Conservation (phyloP, 2,888 invertebrate species). For the Calliphora vomitoria region DNA sequence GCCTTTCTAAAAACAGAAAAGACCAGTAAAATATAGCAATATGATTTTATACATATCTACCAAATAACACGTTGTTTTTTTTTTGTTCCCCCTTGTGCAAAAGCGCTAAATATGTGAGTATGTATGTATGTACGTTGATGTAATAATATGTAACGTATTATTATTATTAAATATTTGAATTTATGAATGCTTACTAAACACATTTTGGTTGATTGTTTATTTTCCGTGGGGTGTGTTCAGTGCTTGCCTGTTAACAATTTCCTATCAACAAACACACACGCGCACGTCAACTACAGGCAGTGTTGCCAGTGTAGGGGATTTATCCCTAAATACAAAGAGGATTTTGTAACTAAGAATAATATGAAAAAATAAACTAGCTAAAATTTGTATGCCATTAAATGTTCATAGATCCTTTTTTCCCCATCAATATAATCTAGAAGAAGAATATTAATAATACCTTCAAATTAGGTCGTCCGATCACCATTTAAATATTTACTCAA, state of each 20-base stretch:
- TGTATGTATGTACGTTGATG: background rate
- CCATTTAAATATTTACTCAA: no score
- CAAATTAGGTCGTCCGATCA: no score
- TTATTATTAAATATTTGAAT: constrained; percentile 37
- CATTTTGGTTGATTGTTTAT: constrained; percentile 15
- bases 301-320: background rate
- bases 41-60: background rate
- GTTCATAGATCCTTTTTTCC: no score
- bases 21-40: background rate
- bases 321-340: no score
- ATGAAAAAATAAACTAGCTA: no score
- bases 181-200: constrained; percentile 28
- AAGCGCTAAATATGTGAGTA: no score
- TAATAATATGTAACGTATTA: constrained; percentile 13
- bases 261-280: background rate
- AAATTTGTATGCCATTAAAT: no score
- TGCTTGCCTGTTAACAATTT: background rate
- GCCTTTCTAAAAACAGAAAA: constrained; percentile 29
- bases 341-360: no score
- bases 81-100: background rate
- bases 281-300: background rate
- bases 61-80: background rate
- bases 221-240: constrained; percentile 47
- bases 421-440: no score
- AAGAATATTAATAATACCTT: no score